Percentiles rank a stretch among this genome's conserved stretches.
Conservation (phyloP, 35 echinoderm and acorn worm species). For the Apostichopus parvimensis region DNA sequence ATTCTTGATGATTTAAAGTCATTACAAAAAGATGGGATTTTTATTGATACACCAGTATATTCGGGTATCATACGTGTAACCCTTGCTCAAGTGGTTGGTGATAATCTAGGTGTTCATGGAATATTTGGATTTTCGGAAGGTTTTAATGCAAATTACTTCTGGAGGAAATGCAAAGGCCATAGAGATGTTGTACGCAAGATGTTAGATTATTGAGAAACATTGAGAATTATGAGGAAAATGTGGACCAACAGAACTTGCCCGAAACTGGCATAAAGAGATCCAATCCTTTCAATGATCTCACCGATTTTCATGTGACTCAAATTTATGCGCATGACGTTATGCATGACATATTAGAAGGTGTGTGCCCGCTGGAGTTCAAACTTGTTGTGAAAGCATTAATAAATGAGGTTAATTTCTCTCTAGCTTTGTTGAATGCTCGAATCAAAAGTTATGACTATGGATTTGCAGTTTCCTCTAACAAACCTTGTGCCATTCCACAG, state of each 20-base stretch:
- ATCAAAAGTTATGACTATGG: conserved; percentile 18
- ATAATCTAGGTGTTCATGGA: conserved; percentile 46
- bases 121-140: conserved; percentile 63
- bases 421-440: conserved; percentile 37
- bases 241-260: neutral
- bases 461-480: conserved; percentile 51
- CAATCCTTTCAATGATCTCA: conserved; percentile 18
- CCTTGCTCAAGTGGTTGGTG: too few species aligned
- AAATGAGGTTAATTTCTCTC: conserved; percentile 44
- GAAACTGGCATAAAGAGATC: conserved; percentile 1
- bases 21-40: conserved; percentile 13
- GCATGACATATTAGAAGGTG: conserved; percentile 45
- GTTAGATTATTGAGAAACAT: neutral
- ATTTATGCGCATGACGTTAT: conserved; percentile 39
- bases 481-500: conserved; percentile 15
- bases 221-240: conserved; percentile 25
- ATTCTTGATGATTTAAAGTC: conserved; percentile 3
- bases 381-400: conserved; percentile 38
- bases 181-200: neutral
- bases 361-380: neutral
- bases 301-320: conserved; percentile 41
- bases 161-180: conserved; percentile 62
- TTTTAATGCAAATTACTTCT: conserved; percentile 61
- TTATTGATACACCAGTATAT: too few species aligned
- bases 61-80: too few species aligned